These are phyloP conservation scores for Desoria tigrina DNA, from an alignment of 2,888 invertebrate species.

Conservation along the genomic window DNA sequence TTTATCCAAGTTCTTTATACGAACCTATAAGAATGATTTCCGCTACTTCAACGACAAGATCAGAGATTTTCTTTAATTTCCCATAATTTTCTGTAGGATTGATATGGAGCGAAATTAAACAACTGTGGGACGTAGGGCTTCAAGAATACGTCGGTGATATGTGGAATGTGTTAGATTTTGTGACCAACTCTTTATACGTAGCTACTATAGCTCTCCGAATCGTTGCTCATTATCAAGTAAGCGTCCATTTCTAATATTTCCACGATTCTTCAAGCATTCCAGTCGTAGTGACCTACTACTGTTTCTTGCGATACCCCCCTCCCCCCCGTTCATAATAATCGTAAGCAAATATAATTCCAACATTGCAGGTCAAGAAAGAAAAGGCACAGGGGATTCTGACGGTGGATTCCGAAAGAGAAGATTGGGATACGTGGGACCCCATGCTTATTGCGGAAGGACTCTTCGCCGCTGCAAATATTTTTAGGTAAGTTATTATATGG, in stretches of 20 bases:
- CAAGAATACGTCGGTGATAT: conserved; percentile 96
- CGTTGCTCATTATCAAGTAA: conserved; percentile 91
- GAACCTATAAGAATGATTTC: too few species aligned
- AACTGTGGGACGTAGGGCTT: conserved; percentile 95
- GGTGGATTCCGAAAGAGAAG: conserved; percentile 66
- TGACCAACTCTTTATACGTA: conserved; percentile 96
- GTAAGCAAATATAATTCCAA: background rate
- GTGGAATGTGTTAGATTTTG: conserved; percentile 99
- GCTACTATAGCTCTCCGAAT: conserved; percentile 92
- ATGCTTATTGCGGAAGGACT: conserved; percentile 94
- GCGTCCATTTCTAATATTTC: conserved; percentile 38
- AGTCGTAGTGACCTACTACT: background rate
- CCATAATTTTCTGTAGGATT: conserved; percentile 66
- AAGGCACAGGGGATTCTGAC: conserved; percentile 57
- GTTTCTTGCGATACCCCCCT: background rate
- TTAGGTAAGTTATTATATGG: conserved; percentile 66
- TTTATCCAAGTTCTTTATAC: conserved; percentile 1
- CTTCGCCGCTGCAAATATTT: conserved; percentile 98
- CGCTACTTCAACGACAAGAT: background rate
- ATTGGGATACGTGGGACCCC: conserved; percentile 99
- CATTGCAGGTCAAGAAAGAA: conserved; percentile 70
- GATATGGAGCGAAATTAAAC: conserved; percentile 99
- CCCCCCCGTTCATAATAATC: background rate
- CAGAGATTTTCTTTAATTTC: background rate
- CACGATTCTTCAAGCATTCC: too few species aligned